A percentile compares a stretch with the other conserved stretches of the same genome.
Conservation (phyloP, 2,113 vertebrate species). For the Thamnaconus septentrionalis region DNA sequence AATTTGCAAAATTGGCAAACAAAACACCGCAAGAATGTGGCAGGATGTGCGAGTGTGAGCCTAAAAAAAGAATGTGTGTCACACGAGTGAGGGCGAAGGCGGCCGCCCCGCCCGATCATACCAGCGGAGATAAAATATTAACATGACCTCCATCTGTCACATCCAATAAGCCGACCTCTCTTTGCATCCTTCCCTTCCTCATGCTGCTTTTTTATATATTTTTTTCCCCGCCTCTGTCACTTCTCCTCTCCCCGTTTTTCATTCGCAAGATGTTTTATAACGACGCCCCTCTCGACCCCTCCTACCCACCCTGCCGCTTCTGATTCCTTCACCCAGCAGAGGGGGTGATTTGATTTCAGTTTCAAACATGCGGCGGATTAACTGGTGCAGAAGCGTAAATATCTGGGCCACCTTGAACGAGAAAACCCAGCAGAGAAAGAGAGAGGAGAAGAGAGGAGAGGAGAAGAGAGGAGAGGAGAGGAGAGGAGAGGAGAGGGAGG, state of each 20-base stretch:
- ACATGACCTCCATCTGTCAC: constrained; percentile 54
- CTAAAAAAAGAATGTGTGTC: background rate
- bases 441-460: background rate
- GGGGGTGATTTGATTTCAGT: constrained; percentile 31
- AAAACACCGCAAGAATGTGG: too few species aligned
- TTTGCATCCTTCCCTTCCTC: constrained; percentile 1
- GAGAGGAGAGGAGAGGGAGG: background rate
- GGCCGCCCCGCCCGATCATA: background rate
- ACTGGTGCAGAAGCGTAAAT: constrained; percentile 47
- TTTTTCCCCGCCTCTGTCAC: background rate
- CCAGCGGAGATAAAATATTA: constrained; percentile 23
- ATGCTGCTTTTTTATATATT: too few species aligned
- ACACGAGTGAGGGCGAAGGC: background rate
- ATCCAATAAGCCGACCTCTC: constrained; percentile 11
- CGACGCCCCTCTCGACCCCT: background rate
- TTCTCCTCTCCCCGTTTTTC: background rate
- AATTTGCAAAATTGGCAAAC: too few species aligned
- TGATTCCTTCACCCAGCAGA: constrained; percentile 12
- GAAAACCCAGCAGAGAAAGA: constrained; percentile 26
- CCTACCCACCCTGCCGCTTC: background rate
- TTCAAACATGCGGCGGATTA: constrained; percentile 44
- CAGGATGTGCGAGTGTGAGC: too few species aligned
- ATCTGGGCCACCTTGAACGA: constrained; percentile 36
- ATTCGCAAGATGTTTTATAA: constrained; percentile 19
- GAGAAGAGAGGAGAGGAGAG: background rate